Conservation (phyloP, 2,888 invertebrate species). For the Drosophila niveifrons region DNA sequence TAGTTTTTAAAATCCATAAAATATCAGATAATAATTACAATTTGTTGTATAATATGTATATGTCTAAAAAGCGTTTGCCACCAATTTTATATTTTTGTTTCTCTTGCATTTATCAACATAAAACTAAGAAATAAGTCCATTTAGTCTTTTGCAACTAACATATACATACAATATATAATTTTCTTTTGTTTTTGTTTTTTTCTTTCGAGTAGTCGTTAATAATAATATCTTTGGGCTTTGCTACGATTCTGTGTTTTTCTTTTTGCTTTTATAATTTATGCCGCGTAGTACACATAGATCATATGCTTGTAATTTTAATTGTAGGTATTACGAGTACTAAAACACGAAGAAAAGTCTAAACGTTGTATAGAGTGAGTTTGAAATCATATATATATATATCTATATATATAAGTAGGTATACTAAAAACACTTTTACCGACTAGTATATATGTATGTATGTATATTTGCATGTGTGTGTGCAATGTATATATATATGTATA, state of each 20-base stretch:
- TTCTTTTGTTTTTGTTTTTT: background rate
- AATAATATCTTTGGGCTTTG: constrained; percentile 80
- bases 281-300: constrained; percentile 71
- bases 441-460: constrained; percentile 48
- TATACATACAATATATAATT: constrained; percentile 51
- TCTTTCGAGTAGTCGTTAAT: constrained; percentile 63
- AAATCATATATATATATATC: constrained; percentile 38
- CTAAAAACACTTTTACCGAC: constrained; percentile 72
- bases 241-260: constrained; percentile 53
- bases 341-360: constrained; percentile 64
- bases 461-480: constrained; percentile 49
- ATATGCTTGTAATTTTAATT: constrained; percentile 31
- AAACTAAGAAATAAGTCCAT: constrained; percentile 55
- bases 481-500: constrained; percentile 24
- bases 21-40: constrained; percentile 78
- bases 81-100: constrained; percentile 25
- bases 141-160: constrained; percentile 76
- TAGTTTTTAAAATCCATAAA: constrained; percentile 77
- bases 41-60: constrained; percentile 56
- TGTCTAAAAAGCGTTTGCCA: constrained; percentile 73
- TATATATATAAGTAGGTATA: constrained; percentile 61
- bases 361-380: constrained; percentile 50
- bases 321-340: constrained; percentile 57
- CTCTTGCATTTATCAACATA: constrained; percentile 59
- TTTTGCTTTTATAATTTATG: constrained; percentile 43